Evolutionary conservation across 2,113 vertebrate genomes (phyloP), one percentile per base, ranked within the genome.

Genomic region (Syngnathus floridae): DNA sequence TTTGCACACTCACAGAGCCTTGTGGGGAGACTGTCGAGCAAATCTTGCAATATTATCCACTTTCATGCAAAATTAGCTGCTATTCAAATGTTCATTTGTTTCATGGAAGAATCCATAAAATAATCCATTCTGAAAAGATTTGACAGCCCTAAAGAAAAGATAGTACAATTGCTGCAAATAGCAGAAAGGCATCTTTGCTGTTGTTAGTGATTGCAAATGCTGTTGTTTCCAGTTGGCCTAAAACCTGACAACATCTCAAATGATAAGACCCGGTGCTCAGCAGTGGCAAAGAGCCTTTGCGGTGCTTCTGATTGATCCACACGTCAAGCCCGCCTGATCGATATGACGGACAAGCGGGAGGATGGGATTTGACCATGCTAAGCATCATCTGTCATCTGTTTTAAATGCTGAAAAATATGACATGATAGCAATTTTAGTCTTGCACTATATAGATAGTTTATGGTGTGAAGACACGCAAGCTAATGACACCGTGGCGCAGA

Each of bases 401-500:
- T 59, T 40, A 40, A 40, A 59, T 40, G 57, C 10, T 40, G 17
- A 40, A 31, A 58, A 38, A 4, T 31, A 31, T 31, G 9, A 4
- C 12, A 31, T 56, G 43, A 17, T 2, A 46, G 19, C 19, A 12
- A 36, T 31, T 31, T 31, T 3, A 31, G 26, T 3, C 26, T 31
- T 31, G 26, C 26, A 31, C 26, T 3, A 31, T 31, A 31, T 31
- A 31, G 26, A 31, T 35, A 13, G 6, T 35, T 31, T 35, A 35
- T 8, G 31, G 2, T 4, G 4, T 12, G 14, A 22, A 56, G 26
- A 11, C 26, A 7, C 54, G 21, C 19, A 51, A 51, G n/a, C 48
- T n/a, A 51, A 51, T 56, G 26, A 16, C 26, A 56, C 26, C 35
- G 54, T 35, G 14, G 31, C 67, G 64, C 67, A 81, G 49, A 69